These are phyloP conservation scores for Cyanistes caeruleus DNA, from an alignment of 2,113 vertebrate genomes.

Conservation along the genomic window DNA sequence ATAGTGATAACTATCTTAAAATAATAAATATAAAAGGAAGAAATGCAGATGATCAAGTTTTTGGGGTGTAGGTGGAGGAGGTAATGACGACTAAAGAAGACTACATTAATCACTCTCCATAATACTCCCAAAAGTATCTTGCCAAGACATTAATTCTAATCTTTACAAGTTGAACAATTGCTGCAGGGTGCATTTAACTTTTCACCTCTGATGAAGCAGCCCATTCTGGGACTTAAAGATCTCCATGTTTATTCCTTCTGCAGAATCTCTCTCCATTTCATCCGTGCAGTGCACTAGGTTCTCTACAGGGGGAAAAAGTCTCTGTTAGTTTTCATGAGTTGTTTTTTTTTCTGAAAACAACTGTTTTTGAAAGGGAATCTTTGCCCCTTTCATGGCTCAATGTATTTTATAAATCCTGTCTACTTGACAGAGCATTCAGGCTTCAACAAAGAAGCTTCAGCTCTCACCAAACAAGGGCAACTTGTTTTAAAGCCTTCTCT, in stretches of 20 bases:
- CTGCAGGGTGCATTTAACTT: conserved; percentile 59
- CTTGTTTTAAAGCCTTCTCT: conserved; percentile 45
- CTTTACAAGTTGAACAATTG: conserved; percentile 51
- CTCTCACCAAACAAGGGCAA: conserved; percentile 47
- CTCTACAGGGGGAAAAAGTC: not conserved
- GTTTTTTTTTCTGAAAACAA: conserved; percentile 60
- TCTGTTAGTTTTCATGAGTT: not conserved
- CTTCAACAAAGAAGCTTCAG: conserved; percentile 60
- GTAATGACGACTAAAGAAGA: not conserved
- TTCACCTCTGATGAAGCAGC: conserved; percentile 19
- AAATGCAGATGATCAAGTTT: conserved; percentile 8
- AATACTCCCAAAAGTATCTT: conserved; percentile 60
- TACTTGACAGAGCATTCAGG: not conserved
- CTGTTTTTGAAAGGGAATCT: conserved; percentile 54
- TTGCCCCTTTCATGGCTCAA: conserved; percentile 52
- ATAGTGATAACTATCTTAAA: conserved; percentile 36
- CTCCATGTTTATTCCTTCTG: conserved; percentile 49
- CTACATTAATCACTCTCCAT: conserved; percentile 63
- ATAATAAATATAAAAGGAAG: conserved; percentile 41
- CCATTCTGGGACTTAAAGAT: conserved; percentile 30
- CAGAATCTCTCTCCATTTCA: conserved; percentile 17
- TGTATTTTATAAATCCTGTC: conserved; percentile 35
- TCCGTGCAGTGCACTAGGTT: not conserved
- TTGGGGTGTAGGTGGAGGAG: not conserved
- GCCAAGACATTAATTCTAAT: conserved; percentile 70